Percentiles rank a stretch among this genome's conserved stretches.
These are phyloP conservation scores for Corythoichthys haematopterus DNA, from an alignment of 2,113 vertebrate species.

Conservation along the genomic window DNA sequence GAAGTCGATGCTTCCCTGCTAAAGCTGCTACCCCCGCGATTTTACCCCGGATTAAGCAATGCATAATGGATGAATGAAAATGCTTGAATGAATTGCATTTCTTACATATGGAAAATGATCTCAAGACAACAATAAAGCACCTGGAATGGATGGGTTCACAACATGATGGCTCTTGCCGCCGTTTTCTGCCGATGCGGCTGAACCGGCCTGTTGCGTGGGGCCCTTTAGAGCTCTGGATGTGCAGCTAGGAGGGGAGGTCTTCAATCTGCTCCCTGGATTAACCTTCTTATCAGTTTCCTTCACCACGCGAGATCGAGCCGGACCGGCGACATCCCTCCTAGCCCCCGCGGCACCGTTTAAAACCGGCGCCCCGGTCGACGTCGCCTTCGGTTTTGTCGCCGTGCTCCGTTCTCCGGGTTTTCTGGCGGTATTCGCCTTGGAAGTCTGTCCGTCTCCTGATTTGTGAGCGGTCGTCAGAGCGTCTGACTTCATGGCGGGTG, in stretches of 20 bases:
- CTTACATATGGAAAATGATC: conserved; percentile 3
- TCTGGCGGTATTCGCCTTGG: conserved; percentile 77
- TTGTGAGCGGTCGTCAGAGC: conserved; percentile 79
- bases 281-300: conserved; percentile 76
- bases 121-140: conserved; percentile 46
- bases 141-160: conserved; percentile 58
- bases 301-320: conserved; percentile 64
- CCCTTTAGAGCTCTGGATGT: conserved; percentile 16
- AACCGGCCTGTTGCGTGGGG: conserved; percentile 29
- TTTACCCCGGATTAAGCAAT: too few relatives aligned
- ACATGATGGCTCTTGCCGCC: conserved; percentile 61
- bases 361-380: conserved; percentile 72
- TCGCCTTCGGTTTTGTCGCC: conserved; percentile 76
- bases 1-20: too few relatives aligned
- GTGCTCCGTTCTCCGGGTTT: conserved; percentile 72
- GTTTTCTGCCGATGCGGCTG: conserved; percentile 69
- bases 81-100: too few relatives aligned
- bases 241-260: conserved; percentile 67
- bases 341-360: conserved; percentile 67
- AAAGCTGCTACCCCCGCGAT: too few relatives aligned
- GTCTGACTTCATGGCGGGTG: conserved; percentile 93
- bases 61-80: too few relatives aligned
- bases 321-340: conserved; percentile 68
- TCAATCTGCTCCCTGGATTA: conserved; percentile 79
- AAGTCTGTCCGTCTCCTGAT: conserved; percentile 72